Conservation (phyloP, 2,113 vertebrate species). For the Pseudorhombus dupliciocellatus region DNA sequence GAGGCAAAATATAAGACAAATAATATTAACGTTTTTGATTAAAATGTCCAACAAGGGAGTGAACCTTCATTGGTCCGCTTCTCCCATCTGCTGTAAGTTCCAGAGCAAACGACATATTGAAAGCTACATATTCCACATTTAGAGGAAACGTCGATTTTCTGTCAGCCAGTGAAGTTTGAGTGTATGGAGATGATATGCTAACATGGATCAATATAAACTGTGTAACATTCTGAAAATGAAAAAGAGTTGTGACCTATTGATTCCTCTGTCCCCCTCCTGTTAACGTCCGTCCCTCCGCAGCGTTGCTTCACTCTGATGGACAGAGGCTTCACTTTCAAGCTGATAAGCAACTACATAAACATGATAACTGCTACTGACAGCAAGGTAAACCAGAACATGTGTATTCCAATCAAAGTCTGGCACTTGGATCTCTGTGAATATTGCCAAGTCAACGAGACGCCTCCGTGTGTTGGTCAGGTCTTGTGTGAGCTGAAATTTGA, state of each 20-base stretch:
- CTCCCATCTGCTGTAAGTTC: no score
- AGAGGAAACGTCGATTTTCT: neutral
- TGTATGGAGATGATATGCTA: neutral
- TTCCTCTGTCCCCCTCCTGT: slow-evolving; percentile 25
- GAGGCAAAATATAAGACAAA: no score
- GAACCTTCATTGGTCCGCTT: no score
- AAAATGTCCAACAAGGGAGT: no score
- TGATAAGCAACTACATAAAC: slow-evolving; percentile 92
- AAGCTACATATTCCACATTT: neutral
- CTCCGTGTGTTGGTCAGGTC: slow-evolving; percentile 73
- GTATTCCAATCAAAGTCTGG: neutral
- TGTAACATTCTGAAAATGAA: slow-evolving; percentile 19
- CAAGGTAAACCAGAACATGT: slow-evolving; percentile 83
- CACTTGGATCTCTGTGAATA: neutral
- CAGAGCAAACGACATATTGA: no score
- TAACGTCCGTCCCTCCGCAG: slow-evolving; percentile 68
- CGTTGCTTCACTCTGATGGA: slow-evolving; percentile 97
- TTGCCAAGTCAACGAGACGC: neutral
- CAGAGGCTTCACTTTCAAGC: slow-evolving; percentile 93
- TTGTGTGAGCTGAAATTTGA: slow-evolving; percentile 95
- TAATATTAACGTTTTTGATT: no score
- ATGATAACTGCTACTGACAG: slow-evolving; percentile 90
- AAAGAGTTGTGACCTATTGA: slow-evolving; percentile 21
- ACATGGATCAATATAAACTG: slow-evolving; percentile 30
- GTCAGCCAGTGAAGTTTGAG: neutral